phyloP scores from a whole-genome alignment of 2,113 vertebrate genomes.

The Diadophis punctatus region DNA sequence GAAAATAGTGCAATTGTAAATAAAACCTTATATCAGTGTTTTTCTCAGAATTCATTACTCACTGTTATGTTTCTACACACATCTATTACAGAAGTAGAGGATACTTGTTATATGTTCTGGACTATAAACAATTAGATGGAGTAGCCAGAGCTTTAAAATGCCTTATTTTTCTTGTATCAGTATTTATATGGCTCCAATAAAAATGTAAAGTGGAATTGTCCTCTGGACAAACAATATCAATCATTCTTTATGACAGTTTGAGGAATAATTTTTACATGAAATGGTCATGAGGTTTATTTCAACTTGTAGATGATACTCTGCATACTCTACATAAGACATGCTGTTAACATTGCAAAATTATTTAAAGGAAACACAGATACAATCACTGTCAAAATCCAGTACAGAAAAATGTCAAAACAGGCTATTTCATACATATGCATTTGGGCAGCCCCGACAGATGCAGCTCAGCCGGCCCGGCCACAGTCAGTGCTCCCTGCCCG shows the following conservation, averaged over 20 bases:
- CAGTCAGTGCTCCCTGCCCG: too few relatives aligned
- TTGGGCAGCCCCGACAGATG: too few relatives aligned
- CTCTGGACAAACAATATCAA: background rate
- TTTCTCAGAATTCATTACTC: background rate
- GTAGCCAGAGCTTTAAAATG: background rate
- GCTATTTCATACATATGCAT: too few relatives aligned
- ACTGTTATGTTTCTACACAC: background rate
- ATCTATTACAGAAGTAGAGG: background rate
- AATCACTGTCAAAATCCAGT: too few relatives aligned
- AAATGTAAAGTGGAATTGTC: background rate
- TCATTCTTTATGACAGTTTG: background rate
- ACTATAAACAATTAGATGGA: background rate
- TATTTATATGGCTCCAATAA: background rate
- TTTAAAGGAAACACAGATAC: too few relatives aligned
- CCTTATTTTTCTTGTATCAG: background rate
- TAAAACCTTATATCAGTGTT: background rate
- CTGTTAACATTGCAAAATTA: too few relatives aligned
- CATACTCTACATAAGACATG: background rate
- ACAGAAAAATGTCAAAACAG: too few relatives aligned
- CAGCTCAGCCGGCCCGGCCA: too few relatives aligned
- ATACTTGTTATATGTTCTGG: background rate
- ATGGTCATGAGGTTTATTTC: background rate
- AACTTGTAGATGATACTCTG: background rate
- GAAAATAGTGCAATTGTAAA: background rate
- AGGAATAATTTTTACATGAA: background rate